Percentiles rank a stretch among this genome's conserved stretches.
Conservation (phyloP, 2,888 invertebrate species). For the Conops quadrifasciatus region DNA sequence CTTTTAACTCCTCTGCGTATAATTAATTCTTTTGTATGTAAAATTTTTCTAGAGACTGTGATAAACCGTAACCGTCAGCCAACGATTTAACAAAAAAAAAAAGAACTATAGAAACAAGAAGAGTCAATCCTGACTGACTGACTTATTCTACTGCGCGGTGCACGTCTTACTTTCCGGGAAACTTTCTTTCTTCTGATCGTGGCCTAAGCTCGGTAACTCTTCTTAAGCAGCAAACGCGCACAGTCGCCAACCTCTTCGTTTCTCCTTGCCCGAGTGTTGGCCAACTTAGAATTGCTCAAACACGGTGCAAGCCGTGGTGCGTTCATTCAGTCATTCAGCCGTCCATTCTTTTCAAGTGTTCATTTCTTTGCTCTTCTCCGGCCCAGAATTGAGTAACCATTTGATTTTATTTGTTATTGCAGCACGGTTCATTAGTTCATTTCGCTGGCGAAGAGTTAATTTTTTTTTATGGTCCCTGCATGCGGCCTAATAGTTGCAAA, state of each 20-base stretch:
- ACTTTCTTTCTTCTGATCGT: slow-evolving; percentile 63
- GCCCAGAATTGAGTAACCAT: background rate
- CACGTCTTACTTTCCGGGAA: slow-evolving; percentile 59
- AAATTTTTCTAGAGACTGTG: background rate
- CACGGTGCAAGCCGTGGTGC: background rate
- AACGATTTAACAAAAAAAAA: slow-evolving; percentile 7
- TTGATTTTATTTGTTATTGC: background rate
- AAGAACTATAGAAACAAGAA: background rate
- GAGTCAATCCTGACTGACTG: background rate
- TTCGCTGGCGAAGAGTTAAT: no score
- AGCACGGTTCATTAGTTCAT: no score
- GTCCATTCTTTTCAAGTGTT: slow-evolving; percentile 9
- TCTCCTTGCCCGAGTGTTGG: background rate
- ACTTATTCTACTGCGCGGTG: slow-evolving; percentile 22
- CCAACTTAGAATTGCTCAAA: slow-evolving; percentile 5
- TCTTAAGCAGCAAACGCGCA: slow-evolving; percentile 54
- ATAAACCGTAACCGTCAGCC: no score
- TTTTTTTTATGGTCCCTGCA: no score
- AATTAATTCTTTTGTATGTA: slow-evolving; percentile 7
- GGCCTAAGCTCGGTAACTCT: slow-evolving; percentile 55
- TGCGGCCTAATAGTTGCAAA: background rate
- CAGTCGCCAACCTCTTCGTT: slow-evolving; percentile 4
- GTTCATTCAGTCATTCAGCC: background rate
- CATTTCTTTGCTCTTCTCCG: slow-evolving; percentile 25
- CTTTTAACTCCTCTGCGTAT: background rate